Evolutionary conservation across 2,888 invertebrate species (phyloP), one percentile per base, ranked within the genome.

Genomic region (Tachina fera): DNA sequence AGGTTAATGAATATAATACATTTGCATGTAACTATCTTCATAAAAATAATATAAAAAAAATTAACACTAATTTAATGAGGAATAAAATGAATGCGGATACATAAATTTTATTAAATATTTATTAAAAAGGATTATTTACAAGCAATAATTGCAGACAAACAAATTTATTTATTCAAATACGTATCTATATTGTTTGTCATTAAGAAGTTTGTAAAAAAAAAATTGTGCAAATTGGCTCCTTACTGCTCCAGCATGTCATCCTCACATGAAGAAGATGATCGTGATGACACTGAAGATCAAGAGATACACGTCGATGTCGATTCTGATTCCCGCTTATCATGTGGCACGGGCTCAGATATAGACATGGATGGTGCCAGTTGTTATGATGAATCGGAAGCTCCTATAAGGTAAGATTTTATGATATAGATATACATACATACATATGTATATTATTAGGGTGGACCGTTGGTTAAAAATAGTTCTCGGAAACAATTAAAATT

Each of bases 221-320:
- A 63, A 58, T 53, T 67, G 19, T 76, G 47, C 90, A 89, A 89
- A 89, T 91, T 91, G 91, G 91, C 91, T 89, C 88, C 88, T 47
- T 68, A 67, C 45, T 71, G 83, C 43, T 56, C 67, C 60, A 80
- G 79, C 72, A 92, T 87, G 88, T 92, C 93, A 92, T 93, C 93
- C 84, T 91, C 92, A 67, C 91, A 91, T 89, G 91, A 91, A 88
- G 91, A 91, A 88, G 91, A 90, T 71, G 91, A 91, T 84, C 92
- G 91, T 88, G 93, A 90, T 89, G 92, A 90, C 88, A 92, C 90
- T 88, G 91, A 89, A 88, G 93, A 92, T 88, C 93, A 90, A 89
- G 93, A 92, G 90, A 93, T 91, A 88, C 93, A 92, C 88, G 93
- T 91, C 87, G 93, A 91, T 90, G 93, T 91, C 83, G 94, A 90